Conservation (phyloP, 2,888 invertebrate species). For the Carterocephalus palaemon region DNA sequence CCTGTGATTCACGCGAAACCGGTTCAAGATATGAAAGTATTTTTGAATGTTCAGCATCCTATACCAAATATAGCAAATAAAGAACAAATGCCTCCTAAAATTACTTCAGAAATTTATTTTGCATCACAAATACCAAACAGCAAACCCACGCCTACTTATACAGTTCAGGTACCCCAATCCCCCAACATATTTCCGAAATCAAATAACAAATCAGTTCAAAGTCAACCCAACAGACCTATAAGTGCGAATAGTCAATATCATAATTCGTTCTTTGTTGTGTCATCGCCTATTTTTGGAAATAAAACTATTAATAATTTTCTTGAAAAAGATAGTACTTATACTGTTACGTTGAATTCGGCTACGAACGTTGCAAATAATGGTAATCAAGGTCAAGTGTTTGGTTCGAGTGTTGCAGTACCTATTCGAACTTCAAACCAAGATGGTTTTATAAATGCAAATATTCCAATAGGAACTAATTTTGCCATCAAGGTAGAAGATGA, state of each 20-base stretch:
- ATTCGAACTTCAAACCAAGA: slow-evolving; percentile 48
- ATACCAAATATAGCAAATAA: slow-evolving; percentile 45
- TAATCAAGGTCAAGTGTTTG: slow-evolving; percentile 53
- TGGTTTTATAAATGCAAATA: slow-evolving; percentile 61
- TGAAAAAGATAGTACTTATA: slow-evolving; percentile 54
- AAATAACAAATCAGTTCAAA: slow-evolving; percentile 26
- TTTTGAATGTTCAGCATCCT: slow-evolving; percentile 69
- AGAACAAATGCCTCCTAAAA: slow-evolving; percentile 62
- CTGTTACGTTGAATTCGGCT: slow-evolving; percentile 62
- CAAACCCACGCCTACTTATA: slow-evolving; percentile 62
- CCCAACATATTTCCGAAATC: slow-evolving; percentile 39
- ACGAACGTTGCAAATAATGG: slow-evolving; percentile 57
- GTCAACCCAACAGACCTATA: neutral
- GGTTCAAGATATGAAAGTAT: slow-evolving; percentile 70
- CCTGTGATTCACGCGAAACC: slow-evolving; percentile 67
- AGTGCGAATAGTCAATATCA: slow-evolving; percentile 15
- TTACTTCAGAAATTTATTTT: slow-evolving; percentile 74
- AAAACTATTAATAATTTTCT: slow-evolving; percentile 44
- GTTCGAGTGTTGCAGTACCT: slow-evolving; percentile 61
- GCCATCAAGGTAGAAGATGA: slow-evolving; percentile 71
- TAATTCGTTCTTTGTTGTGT: slow-evolving; percentile 41
- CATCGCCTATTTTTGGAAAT: slow-evolving; percentile 46
- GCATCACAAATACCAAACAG: slow-evolving; percentile 64
- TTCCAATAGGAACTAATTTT: slow-evolving; percentile 73
- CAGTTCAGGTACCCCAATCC: slow-evolving; percentile 58